Conservation (phyloP, 2,888 invertebrate species). For the Tricholauxania praeusta region DNA sequence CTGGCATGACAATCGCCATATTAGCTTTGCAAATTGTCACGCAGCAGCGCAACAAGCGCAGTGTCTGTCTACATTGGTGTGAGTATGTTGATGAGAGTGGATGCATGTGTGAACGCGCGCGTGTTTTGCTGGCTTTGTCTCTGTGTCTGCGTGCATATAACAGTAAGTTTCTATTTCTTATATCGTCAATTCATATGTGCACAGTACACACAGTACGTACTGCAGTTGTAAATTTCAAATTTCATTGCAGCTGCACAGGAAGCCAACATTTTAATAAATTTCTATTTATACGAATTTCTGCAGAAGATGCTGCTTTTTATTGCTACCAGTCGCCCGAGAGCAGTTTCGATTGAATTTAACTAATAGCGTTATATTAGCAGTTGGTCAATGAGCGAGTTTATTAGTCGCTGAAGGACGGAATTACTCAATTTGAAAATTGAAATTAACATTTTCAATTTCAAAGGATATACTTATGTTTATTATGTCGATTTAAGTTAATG, state of each 20-base stretch:
- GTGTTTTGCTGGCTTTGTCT: constrained; percentile 8
- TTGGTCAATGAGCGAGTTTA: too few relatives aligned
- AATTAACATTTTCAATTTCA: too few relatives aligned
- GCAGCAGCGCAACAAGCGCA: constrained; percentile 28
- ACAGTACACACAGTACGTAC: background rate
- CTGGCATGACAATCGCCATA: constrained; percentile 59
- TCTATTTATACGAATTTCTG: background rate
- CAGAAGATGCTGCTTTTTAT: too few relatives aligned
- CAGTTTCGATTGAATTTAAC: too few relatives aligned
- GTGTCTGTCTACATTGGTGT: constrained; percentile 19
- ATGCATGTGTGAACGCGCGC: background rate
- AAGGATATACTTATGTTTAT: too few relatives aligned
- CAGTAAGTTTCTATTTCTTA: constrained; percentile 21
- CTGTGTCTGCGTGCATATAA: constrained; percentile 15
- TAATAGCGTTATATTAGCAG: too few relatives aligned
- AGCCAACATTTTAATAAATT: constrained; percentile 28
- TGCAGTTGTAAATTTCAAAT: constrained; percentile 28
- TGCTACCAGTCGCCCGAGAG: too few relatives aligned
- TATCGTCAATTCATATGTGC: background rate
- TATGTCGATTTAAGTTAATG: too few relatives aligned
- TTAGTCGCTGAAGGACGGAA: too few relatives aligned
- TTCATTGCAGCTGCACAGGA: constrained; percentile 17
- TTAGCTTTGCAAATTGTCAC: constrained; percentile 49
- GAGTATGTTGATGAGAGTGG: constrained; percentile 2
- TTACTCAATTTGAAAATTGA: too few relatives aligned